Evolutionary conservation across 2,888 invertebrate genomes (phyloP), one percentile per base, ranked within the genome.

Genomic region (Pristionchus japonicus): DNA sequence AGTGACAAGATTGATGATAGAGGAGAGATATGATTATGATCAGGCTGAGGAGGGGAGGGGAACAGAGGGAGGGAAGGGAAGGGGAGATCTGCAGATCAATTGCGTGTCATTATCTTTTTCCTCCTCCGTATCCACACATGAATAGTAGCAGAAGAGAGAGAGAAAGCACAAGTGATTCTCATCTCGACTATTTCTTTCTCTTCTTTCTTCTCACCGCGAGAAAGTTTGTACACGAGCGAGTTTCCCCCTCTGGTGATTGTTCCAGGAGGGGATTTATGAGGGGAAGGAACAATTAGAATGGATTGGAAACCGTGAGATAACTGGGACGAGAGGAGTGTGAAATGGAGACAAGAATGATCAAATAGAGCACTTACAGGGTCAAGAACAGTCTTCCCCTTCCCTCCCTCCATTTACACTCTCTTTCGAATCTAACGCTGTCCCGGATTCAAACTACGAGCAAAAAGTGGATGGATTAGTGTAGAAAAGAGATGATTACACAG

Each of bases 1-100:
- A 80, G 47, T n/a, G 80, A 31, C 40, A 80, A 49, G 80, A 80
- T 80, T 74, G 47, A 80, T 80, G 47, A 80, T 80, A 6, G 31
- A n/a, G n/a, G n/a, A 80, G 80, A 80, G 80, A 49, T 49, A 80
- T 80, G 80, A 80, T 47, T 49, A 80, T 80, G 49, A 49, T 80
- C 80, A 80, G 9, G 47, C 31, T 49, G 80, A 31, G 20, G 77
- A 37, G 34, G 74, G 27, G 77, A 77, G 77, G 17, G n/a, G 43
- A 40, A n/a, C 9, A 31, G 31, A 37, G 20, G 23, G 77, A 40
- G 40, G n/a, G 40, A 23, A 37, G 40, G 40, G 77, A 13, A n/a
- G 43, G 43, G 34, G 49, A 37, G 37, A 47, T 47, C 47, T 27
- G 17, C 23, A 47, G 74, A 74, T 74, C 40, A 40, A 74, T 74